Evolutionary conservation across 2,113 vertebrate genomes (phyloP), one percentile per base, ranked within the genome.

Genomic region (Atractosteus spatula): DNA sequence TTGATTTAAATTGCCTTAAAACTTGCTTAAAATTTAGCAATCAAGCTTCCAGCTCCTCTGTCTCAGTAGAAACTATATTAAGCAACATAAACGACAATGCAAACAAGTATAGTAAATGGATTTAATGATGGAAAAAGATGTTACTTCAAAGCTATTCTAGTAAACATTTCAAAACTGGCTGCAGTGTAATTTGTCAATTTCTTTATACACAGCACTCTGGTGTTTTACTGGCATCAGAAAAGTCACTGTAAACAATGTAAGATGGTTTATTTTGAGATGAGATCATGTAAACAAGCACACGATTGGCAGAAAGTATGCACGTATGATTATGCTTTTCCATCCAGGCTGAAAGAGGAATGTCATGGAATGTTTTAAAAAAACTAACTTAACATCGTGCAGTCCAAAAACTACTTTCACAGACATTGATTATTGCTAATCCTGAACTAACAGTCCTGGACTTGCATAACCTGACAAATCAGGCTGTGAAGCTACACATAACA

Each of bases 71-170:
- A 29, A 29, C 29, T 29, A 29, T 29, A 29, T 29, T 29, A 29
- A 29, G 1, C 5, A 51, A 7, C 47, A 69, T 17, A 42, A 68
- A 59, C 17, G 3, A 55, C 68, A 12, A 47, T 14, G 13, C 65
- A 61, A 57, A 51, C 6, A n/a, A 12, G 62, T 54, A 55, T 66
- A 51, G 47, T 68, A 63, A 69, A 29, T 29, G 16, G 3, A 63
- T 74, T 74, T 74, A 69, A 74, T 68, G 13, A 29, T 62, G 72
- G 8, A 62, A 59, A 13, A 55, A 45, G 57, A 29, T 29, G 29
- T 29, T 43, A 55, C 41, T 62, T 41, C 12, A 64, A 17, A 64
- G 67, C 47, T 12, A 59, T 59, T 7, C 3, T 11, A 11, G 13
- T 59, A 47, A 8, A 64, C 61, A 74, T 16, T 56, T 69, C 69